Evolutionary conservation across 2,113 vertebrate genomes (phyloP).

Genomic region (Probosciger aterrimus): DNA sequence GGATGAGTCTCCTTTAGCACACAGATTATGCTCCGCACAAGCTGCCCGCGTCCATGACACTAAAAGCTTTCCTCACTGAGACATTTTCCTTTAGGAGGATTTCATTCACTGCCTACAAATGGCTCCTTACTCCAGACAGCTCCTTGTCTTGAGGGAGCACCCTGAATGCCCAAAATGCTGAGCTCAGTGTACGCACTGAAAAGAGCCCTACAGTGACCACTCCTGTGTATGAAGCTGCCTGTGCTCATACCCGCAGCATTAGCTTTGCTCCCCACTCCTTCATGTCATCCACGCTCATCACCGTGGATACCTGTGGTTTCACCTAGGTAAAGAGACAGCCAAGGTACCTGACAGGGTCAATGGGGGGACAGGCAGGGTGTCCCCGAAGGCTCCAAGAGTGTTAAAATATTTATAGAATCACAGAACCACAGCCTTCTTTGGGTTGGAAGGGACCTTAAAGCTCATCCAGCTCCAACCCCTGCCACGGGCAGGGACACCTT

Average conservation of each 20-base stretch:
- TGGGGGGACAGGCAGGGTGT: background rate
- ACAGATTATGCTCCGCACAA: background rate
- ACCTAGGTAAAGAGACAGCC: background rate
- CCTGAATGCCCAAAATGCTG: background rate
- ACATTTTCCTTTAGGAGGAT: background rate
- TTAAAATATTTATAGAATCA: background rate
- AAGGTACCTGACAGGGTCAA: background rate
- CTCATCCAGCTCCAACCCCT: too few relatives aligned
- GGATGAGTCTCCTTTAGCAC: fast-evolving
- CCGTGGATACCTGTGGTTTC: background rate
- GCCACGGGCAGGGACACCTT: background rate
- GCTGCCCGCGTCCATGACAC: background rate
- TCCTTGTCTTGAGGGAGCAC: background rate
- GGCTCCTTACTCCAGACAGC: background rate
- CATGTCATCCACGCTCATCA: background rate
- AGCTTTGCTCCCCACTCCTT: background rate
- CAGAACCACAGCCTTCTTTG: background rate
- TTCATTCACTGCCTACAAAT: constrained; percentile 10
- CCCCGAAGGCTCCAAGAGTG: background rate
- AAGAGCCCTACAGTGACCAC: background rate
- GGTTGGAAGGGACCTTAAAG: background rate
- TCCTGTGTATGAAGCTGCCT: background rate
- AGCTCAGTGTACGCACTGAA: background rate
- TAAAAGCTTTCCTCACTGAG: background rate
- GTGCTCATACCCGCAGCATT: background rate